phyloP scores from a whole-genome alignment of 1,140 invertebrate genomes.

The Subanguina moxae region DNA sequence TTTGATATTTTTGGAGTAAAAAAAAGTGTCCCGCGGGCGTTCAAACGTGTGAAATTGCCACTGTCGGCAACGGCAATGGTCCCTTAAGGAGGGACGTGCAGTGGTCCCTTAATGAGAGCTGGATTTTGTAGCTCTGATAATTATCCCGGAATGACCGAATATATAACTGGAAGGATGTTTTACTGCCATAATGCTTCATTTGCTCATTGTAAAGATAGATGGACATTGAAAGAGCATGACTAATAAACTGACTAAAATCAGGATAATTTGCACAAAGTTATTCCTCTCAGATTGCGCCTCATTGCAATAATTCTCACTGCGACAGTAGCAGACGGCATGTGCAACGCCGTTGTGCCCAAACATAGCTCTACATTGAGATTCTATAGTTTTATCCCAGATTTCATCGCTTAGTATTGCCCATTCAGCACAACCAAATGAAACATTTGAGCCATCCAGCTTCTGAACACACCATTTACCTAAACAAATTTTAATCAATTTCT shows the following conservation, averaged over 20 bases:
- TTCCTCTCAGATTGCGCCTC: neutral
- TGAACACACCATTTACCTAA: conserved; percentile 14
- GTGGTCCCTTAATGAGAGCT: too few relatives aligned
- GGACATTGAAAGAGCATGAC: neutral
- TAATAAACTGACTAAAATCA: neutral
- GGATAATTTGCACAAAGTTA: neutral
- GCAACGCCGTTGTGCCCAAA: conserved; percentile 5
- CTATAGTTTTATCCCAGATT: conserved; percentile 3
- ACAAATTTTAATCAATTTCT: neutral
- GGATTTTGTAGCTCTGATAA: too few relatives aligned
- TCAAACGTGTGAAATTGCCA: too few relatives aligned
- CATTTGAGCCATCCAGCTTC: conserved; percentile 9
- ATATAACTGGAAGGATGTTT: too few relatives aligned
- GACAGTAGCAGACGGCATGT: conserved; percentile 15
- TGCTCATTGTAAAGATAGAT: neutral
- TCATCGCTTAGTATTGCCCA: neutral
- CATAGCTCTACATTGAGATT: conserved; percentile 15
- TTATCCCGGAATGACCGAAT: too few relatives aligned
- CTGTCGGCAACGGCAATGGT: too few relatives aligned
- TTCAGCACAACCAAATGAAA: conserved; percentile 2
- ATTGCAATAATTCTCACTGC: conserved; percentile 17
- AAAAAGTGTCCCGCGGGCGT: too few relatives aligned
- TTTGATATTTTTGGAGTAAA: too few relatives aligned
- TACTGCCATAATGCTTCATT: neutral
- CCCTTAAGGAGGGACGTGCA: too few relatives aligned